phyloP scores from a whole-genome alignment of 2,888 invertebrate genomes.

The Dioctria rufipes region DNA sequence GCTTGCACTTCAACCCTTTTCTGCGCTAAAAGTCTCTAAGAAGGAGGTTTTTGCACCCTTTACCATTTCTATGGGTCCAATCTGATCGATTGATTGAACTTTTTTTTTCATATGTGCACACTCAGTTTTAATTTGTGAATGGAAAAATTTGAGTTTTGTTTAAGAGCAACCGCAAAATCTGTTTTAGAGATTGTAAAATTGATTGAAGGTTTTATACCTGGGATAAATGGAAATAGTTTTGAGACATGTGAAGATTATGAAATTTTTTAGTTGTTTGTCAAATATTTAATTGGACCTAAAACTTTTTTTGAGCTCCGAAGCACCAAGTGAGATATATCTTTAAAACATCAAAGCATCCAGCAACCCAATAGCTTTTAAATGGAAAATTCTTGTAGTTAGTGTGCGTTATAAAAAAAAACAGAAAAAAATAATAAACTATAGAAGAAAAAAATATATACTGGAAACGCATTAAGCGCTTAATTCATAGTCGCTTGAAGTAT shows the following conservation, averaged over 20 bases:
- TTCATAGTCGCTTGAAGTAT: too few relatives aligned
- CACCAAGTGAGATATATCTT: too few relatives aligned
- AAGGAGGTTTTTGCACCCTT: slow-evolving; percentile 38
- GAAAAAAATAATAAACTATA: too few relatives aligned
- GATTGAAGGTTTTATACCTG: background rate
- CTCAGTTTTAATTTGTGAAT: slow-evolving; percentile 9
- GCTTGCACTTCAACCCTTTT: slow-evolving; percentile 13
- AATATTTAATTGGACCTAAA: too few relatives aligned
- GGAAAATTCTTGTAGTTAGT: too few relatives aligned
- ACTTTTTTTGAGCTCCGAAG: too few relatives aligned
- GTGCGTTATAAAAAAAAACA: too few relatives aligned
- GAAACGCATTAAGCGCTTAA: too few relatives aligned
- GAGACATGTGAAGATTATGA: background rate
- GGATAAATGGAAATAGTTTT: background rate
- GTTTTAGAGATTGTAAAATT: background rate
- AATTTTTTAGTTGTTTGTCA: too few relatives aligned
- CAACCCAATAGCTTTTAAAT: too few relatives aligned
- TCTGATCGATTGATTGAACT: slow-evolving; percentile 29
- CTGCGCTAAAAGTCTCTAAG: slow-evolving; percentile 28
- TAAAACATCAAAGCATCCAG: too few relatives aligned
- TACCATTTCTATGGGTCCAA: background rate
- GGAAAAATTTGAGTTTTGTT: slow-evolving; percentile 21
- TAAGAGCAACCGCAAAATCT: slow-evolving; percentile 5
- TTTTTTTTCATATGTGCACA: slow-evolving; percentile 20
- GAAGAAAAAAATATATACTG: too few relatives aligned